phyloP scores from a whole-genome alignment of 1,140 invertebrate species.

The Cardiocondyla obscurior region DNA sequence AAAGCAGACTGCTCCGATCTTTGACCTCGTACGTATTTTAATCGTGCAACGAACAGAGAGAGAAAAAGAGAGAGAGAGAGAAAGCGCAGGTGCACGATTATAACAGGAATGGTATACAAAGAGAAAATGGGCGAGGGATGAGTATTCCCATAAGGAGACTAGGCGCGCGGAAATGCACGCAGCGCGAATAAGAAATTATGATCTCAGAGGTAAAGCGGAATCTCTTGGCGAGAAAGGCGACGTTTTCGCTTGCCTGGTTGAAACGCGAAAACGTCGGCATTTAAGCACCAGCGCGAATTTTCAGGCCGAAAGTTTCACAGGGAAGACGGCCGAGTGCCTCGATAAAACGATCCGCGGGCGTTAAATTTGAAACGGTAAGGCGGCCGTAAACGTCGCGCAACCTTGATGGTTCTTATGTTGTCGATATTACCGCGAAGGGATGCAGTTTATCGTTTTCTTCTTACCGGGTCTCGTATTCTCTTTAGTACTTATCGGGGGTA shows the following conservation, averaged over 20 bases:
- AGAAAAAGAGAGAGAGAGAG: background rate
- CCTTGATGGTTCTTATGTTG: background rate
- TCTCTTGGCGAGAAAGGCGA: constrained; percentile 5
- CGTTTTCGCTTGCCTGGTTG: background rate
- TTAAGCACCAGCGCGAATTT: constrained; percentile 59
- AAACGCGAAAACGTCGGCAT: background rate
- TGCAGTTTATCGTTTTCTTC: background rate
- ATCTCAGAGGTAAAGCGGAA: constrained; percentile 16
- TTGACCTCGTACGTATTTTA: constrained; percentile 13
- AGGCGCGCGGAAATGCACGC: constrained; percentile 20
- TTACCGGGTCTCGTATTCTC: background rate
- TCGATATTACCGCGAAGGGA: background rate
- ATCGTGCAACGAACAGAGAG: background rate
- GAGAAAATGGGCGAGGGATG: background rate
- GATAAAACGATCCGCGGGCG: constrained; percentile 39
- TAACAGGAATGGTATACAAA: background rate
- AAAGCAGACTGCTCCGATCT: background rate
- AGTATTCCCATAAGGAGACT: constrained; percentile 27
- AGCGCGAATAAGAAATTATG: constrained; percentile 25
- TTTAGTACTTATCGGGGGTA: background rate
- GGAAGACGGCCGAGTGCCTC: constrained; percentile 1
- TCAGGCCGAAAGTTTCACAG: constrained; percentile 36
- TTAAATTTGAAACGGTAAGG: constrained; percentile 73
- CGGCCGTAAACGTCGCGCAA: constrained; percentile 60
- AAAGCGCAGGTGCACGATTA: background rate